A percentile compares a stretch with the other conserved stretches of the same genome.
Conservation (phyloP, 2,888 invertebrate species). For the Odontothrips loti region DNA sequence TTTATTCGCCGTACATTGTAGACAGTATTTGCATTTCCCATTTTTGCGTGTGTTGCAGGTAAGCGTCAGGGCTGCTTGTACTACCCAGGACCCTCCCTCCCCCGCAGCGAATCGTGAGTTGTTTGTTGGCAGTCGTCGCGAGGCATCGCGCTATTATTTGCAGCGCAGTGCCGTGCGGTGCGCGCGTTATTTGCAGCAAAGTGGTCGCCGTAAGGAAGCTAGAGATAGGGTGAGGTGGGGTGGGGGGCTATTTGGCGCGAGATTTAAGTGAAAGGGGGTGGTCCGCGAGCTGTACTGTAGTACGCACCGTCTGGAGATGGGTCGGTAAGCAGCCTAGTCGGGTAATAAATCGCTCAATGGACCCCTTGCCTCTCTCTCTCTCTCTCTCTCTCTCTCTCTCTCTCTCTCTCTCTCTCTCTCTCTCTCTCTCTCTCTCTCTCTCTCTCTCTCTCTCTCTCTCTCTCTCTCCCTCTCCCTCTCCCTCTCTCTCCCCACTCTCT, state of each 20-base stretch:
- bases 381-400: constrained; percentile 15
- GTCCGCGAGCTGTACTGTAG: not conserved
- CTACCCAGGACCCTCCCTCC: too few species aligned
- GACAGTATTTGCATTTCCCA: too few species aligned
- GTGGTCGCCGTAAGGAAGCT: not conserved
- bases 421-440: constrained; percentile 1
- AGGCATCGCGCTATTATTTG: not conserved
- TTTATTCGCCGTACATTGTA: too few species aligned
- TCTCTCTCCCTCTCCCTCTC: not conserved
- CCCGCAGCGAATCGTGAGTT: too few species aligned
- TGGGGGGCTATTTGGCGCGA: not conserved
- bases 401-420: constrained; percentile 3
- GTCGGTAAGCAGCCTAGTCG: not conserved
- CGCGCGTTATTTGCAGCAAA: not conserved
- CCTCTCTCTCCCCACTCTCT: too few species aligned
- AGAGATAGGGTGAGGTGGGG: not conserved
- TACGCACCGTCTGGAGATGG: not conserved
- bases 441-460: not conserved
- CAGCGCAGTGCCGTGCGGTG: not conserved
- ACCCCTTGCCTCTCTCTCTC: not conserved
- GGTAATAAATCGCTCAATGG: constrained; percentile 4
- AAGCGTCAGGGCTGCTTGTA: too few species aligned
- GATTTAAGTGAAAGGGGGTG: not conserved
- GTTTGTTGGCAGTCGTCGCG: too few species aligned
- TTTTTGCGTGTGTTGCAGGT: too few species aligned